These are phyloP conservation scores for Channa striata DNA, from an alignment of 2,797 vertebrate genomes.

Conservation along the genomic window DNA sequence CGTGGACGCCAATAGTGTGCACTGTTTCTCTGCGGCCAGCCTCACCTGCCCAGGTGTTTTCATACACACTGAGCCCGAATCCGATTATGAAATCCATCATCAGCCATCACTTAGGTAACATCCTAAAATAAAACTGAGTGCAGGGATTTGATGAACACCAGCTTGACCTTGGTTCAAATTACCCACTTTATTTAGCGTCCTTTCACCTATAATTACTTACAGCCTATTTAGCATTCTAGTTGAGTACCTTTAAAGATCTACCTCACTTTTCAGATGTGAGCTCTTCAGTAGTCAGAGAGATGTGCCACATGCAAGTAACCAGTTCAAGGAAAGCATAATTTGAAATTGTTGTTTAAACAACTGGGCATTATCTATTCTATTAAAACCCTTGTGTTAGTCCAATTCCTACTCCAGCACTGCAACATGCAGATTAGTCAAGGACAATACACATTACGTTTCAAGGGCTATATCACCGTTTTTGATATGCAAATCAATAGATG, in stretches of 20 bases:
- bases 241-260: no score
- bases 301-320: no score
- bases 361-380: not conserved
- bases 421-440: not conserved
- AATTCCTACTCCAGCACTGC: not conserved
- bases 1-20: slow-evolving; percentile 11
- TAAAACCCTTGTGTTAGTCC: not conserved
- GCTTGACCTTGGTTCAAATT: not conserved
- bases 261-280: not conserved
- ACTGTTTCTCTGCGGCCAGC: not conserved
- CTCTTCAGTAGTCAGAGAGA: no score
- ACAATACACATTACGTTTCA: not conserved
- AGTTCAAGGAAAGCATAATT: no score
- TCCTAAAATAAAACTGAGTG: not conserved
- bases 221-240: not conserved
- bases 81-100: not conserved
- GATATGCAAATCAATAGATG: not conserved
- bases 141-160: not conserved
- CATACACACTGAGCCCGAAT: not conserved
- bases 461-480: not conserved
- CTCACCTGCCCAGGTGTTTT: slow-evolving; percentile 69
- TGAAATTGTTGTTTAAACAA: no score
- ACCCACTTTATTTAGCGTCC: not conserved
- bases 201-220: not conserved
- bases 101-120: not conserved